Evolutionary conservation across 2,113 vertebrate genomes (phyloP), one percentile per base, ranked within the genome.

Genomic region (Polypterus bichir): DNA sequence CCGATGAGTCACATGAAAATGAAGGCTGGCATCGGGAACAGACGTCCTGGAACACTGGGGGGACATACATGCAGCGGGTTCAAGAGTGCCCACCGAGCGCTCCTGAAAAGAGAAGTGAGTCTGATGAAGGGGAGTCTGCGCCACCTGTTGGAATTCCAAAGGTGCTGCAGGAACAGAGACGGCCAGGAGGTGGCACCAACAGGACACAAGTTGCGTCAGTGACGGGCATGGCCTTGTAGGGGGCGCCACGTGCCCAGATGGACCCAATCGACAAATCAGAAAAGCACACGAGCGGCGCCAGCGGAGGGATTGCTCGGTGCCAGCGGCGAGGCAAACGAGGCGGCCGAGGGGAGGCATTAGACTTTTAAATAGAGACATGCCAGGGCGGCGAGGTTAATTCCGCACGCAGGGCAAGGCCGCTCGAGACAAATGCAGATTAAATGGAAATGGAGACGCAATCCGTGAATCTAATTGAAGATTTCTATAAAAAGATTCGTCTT

Each of bases 141-240:
- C 27, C 27, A 27, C 27, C 27, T 27, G 27, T 27, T 27, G 27
- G 27, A 27, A 27, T 27, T 27, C 27, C 27, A 27, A 27, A 27
- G 66, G 57, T 46, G 6, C 63, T 48, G 52, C 65, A 68, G 59
- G 65, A 59, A 48, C 52, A 60, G 47, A 46, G 56, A 7, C 56
- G 5, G 5, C 44, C 9, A 7, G 6, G 9, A 7, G 6, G 6
- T 51, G 49, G 49, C 6, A 9, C 9, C 9, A 6, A 51, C 6
- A 51, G 9, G 49, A 51, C 49, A 51, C 49, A 51, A 7, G 9
- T 51, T 51, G 9, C 49, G 56, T 44, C 49, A 51, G 6, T 7
- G 49, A 6, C 2, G 9, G 49, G 9, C 6, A 6, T 51, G 49
- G 49, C 49, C 49, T 51, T 51, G 9, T 9, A 51, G 27, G 27